These are phyloP conservation scores for Macrotus californicus DNA, from an alignment of 2,113 vertebrate genomes.

Conservation along the genomic window DNA sequence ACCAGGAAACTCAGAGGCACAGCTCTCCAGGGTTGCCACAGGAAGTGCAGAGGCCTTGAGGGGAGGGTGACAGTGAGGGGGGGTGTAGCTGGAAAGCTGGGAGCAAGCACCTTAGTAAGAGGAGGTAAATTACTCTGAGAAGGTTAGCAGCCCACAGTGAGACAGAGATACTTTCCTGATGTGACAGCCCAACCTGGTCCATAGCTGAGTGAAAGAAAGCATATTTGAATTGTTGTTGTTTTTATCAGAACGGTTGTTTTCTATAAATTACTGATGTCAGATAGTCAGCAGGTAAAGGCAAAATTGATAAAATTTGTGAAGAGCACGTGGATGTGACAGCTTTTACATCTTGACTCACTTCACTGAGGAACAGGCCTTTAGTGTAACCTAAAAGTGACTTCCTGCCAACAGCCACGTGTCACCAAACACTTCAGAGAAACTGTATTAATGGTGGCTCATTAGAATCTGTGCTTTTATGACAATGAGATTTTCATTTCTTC, in stretches of 20 bases:
- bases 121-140: not conserved
- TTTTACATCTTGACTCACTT: not conserved
- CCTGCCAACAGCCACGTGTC: not conserved
- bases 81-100: not conserved
- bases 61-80: accelerated
- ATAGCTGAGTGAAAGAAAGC: not conserved
- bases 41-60: not conserved
- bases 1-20: not conserved
- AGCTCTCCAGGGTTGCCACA: not conserved
- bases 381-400: not conserved
- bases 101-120: not conserved
- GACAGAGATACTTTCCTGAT: not conserved
- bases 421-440: not conserved
- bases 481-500: not conserved
- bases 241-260: not conserved
- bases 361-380: not conserved
- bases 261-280: not conserved
- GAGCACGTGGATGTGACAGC: not conserved
- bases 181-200: accelerated
- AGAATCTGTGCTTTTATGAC: not conserved
- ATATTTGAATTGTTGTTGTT: not conserved
- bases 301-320: not conserved
- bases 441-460: not conserved
- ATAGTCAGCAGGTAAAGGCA: not conserved
- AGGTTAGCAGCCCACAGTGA: not conserved